Evolutionary conservation across 2,797 vertebrate species (phyloP).

Genomic region (Podargus strigoides): DNA sequence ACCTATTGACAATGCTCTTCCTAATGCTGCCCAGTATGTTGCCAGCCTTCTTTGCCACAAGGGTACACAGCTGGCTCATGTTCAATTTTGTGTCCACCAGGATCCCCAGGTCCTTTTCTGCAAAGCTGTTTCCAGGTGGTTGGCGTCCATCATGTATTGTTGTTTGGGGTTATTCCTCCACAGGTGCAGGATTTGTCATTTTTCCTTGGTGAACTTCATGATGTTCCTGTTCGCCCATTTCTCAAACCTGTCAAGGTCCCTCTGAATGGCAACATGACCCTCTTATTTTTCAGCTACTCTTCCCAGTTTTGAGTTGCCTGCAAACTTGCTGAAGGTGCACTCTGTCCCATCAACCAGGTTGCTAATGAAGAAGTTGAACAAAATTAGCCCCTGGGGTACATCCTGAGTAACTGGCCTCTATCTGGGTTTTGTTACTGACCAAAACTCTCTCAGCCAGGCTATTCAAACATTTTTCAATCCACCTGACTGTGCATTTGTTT

Average conservation of each 20-base stretch:
- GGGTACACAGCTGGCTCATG: not conserved
- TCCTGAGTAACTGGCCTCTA: not conserved
- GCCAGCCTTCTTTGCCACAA: not conserved
- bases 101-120: not conserved
- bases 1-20: not conserved
- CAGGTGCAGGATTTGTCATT: not conserved
- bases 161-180: not conserved
- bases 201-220: not conserved
- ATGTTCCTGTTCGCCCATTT: not conserved
- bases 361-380: not conserved
- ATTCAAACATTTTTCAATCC: not conserved
- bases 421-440: no score
- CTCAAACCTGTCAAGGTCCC: no score
- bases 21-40: not conserved
- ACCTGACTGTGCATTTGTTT: not conserved
- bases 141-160: not conserved
- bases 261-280: not conserved
- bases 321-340: not conserved
- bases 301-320: not conserved
- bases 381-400: not conserved
- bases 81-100: not conserved
- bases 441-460: no score
- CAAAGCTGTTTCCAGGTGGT: not conserved
- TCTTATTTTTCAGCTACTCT: not conserved
- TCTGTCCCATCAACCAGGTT: not conserved